Base-by-base conservation (phyloP, 2,113 vertebrate genomes). In the Ailuropoda melanoleuca region DNA sequence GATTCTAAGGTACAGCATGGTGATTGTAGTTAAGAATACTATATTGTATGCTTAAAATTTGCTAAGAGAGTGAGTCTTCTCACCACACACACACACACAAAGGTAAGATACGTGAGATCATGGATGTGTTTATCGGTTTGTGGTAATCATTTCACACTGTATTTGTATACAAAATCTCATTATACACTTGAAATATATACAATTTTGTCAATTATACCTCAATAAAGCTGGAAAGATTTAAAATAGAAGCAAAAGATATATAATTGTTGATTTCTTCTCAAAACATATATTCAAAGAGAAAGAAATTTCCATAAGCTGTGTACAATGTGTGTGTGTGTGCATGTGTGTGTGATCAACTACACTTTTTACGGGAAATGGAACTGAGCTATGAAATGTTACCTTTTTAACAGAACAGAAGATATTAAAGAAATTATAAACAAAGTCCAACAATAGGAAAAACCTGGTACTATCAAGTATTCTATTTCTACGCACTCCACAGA, bases 401-500 rank as follows among this genome's bases (percentile, higher is more conserved):
- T 97, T 93, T 87, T 92, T 77, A 93, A 95, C 5, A 72, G 39
- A 91, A 91, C 93, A n/a, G 23, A 95, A 90, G 93, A 84, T 80
- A 75, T 8, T 94, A 10, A 93, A 86, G 37, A 87, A 87, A 95
- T 91, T 92, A 84, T 83, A 92, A 83, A 83, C 24, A 68, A 94
- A 70, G 34, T 64, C 3, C 85, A 93, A 58, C 8, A 55, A 94
- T 50, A 82, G 37, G 48, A 78, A 90, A 95, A 90, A 17, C 46
- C 55, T 90, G 13, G 31, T 80, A n/a, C 13, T 78, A 10, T 60
- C 14, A 60, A 29, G 19, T 94, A 90, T 56, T 96, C 19, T 91
- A 39, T 56, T 88, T 78, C 68, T 58, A 95, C 88, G 31, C n/a
- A 93, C 56, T 95, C 18, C 29, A 26, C 3, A 88, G 91, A 74